Evolutionary conservation across 1,140 invertebrate species (phyloP), one percentile per base, ranked within the genome.

Genomic region (Cherax destructor): DNA sequence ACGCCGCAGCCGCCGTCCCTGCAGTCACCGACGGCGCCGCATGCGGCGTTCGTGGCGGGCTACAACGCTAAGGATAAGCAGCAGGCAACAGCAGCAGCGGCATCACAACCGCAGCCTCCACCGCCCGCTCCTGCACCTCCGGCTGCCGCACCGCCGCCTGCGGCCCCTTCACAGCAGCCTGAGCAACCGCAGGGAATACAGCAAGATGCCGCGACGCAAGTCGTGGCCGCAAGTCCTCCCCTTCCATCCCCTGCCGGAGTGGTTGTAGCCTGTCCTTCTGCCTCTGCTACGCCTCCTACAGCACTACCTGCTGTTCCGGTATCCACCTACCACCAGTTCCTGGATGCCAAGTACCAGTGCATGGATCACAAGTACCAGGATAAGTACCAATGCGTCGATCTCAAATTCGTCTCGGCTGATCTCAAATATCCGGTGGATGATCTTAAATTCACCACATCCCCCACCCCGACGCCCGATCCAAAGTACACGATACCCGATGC

Each of bases 301-400:
- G 47, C 86, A 13, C 76, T 61, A 24, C 74, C 74, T 30, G n/a
- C 65, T 7, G 81, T 65, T n/a, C 88, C 52, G 50, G 56, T 74
- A 2, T 50, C 88, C 49, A 21, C 72, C 74, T 24, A 87, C 52
- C 86, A 69, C 7, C 86, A 88, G 50, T 88, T 81, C 78, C 61
- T 88, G 16, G 86, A 88, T 1, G 78, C 86, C 18, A 88, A 88
- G 52, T 88, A 88, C 61, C 86, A 91, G 21, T 78, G 74, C 10
- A 10, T 83, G 7, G 88, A 90, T 30, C 61, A 74, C 16, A 90
- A 90, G 41, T 88, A 88, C 77, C 86, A 79, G 50, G 49, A 49
- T 30, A 85, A 85, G 41, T 77, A 52, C 72, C 69, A 77, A 10
- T 74, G 74, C n/a, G 65, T 24, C 3, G 80, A 83, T 4, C n/a